phyloP scores from a whole-genome alignment of 2,888 invertebrate genomes.

The Phlogophora meticulosa region DNA sequence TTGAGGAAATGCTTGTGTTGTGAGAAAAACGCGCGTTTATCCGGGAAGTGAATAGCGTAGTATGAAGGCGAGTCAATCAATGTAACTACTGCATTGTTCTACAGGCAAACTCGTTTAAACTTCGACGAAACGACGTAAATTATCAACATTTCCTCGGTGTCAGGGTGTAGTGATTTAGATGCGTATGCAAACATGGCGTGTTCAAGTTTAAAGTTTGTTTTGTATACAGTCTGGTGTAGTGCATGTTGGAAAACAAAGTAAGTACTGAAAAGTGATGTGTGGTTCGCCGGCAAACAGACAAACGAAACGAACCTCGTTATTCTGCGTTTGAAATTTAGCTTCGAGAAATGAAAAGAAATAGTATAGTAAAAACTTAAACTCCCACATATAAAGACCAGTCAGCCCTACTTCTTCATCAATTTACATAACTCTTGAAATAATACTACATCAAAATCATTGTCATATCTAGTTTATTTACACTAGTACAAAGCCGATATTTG shows the following conservation, averaged over 20 bases:
- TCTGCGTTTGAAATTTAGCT: too few species aligned
- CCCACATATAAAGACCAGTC: too few species aligned
- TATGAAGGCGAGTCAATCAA: slow-evolving; percentile 59
- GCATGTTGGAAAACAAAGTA: neutral
- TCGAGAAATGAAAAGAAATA: too few species aligned
- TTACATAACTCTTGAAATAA: too few species aligned
- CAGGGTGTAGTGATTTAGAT: slow-evolving; percentile 39
- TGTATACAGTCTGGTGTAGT: neutral
- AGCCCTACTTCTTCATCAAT: too few species aligned
- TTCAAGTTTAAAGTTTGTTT: slow-evolving; percentile 8
- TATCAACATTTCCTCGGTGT: slow-evolving; percentile 65
- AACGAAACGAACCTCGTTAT: too few species aligned
- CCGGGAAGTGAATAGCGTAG: slow-evolving; percentile 72
- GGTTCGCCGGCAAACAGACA: too few species aligned
- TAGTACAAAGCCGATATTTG: too few species aligned
- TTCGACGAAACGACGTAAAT: slow-evolving; percentile 68
- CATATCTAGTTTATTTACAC: too few species aligned
- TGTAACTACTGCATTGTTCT: slow-evolving; percentile 73
- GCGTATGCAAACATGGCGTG: slow-evolving; percentile 34
- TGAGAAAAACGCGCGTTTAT: slow-evolving; percentile 74
- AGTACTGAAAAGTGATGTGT: too few species aligned
- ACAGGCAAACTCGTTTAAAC: slow-evolving; percentile 60
- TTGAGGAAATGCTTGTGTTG: slow-evolving; percentile 72
- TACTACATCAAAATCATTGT: too few species aligned
- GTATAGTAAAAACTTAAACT: too few species aligned